Conservation (phyloP, 2,797 vertebrate genomes). For the Myioborus miniatus region DNA sequence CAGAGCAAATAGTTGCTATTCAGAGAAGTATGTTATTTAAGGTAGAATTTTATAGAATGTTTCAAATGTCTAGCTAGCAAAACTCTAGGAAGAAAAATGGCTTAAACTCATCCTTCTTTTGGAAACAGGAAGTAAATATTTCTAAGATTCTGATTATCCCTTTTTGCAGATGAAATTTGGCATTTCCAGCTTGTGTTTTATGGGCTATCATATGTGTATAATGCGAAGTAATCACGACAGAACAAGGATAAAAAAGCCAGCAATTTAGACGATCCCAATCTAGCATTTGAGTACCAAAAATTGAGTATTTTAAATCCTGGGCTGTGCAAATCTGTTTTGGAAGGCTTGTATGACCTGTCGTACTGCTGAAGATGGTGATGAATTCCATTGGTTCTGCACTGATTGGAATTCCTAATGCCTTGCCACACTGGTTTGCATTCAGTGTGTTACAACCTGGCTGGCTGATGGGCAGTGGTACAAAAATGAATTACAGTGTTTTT, state of each 20-base stretch:
- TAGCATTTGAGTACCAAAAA: not conserved
- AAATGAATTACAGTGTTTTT: not conserved
- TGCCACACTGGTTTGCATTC: not conserved
- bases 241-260: not conserved
- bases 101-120: not conserved
- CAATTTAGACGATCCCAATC: not conserved
- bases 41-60: not conserved
- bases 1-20: not conserved
- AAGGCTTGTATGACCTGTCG: not conserved
- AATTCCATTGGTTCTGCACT: not conserved
- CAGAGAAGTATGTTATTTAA: not conserved
- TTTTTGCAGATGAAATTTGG: not conserved
- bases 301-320: not conserved
- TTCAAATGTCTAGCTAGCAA: not conserved
- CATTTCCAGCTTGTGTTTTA: not conserved
- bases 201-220: not conserved
- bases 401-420: not conserved
- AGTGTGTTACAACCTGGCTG: not conserved
- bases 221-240: not conserved
- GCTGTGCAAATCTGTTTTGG: not conserved
- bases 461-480: not conserved
- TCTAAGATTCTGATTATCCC: not conserved
- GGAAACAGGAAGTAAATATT: not conserved
- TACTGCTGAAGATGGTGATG: not conserved
- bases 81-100: not conserved